Base-by-base conservation (phyloP, 1,140 invertebrate species). In the Ceratosolen fusciceps region DNA sequence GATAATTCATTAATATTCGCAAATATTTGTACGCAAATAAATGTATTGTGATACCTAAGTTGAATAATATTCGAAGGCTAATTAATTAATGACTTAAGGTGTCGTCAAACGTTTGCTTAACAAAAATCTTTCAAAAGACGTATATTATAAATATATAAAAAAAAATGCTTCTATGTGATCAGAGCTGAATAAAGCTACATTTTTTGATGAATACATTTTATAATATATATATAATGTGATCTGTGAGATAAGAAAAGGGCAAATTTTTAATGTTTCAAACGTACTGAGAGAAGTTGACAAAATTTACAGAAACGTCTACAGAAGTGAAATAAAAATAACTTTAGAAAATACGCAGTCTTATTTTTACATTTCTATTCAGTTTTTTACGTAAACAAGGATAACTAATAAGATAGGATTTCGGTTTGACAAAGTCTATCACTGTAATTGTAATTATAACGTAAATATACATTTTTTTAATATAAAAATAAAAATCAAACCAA, bases 11-110 rank as follows among this genome's bases (percentile, higher is more conserved):
- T 77, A 58, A 47, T 68, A 54, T 68, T 16, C 58, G n/a, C 26
- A 54, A 39, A 68, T 39, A 68, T 12, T 54, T 68, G 43, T 77
- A 70, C 29, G n/a, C n/a, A n/a, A n/a, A n/a, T 60, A 54, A 62
- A 65, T 78, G 68, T n/a, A n/a, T n/a, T n/a, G 68, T 78, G 77
- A 70, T 78, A 52, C n/a, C 31, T 62, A 62, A 72, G 16, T 54
- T 62, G 68, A 21, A 39, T 78, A 58, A 62, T 62, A 37, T 71
- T 58, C 16, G 8, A 78, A 73, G 12, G n/a, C 5, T 31, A 37
- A 26, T 56, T 56, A n/a, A 19, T 56, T 8, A 14, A 72, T 39
- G 34, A 4, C 52, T n/a, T n/a, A n/a, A 49, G 16, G 26, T 60
- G 67, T 71, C 24, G 12, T 71, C 31, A 70, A 71, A 19, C 49